Percentiles rank a stretch among this genome's conserved stretches.
These are phyloP conservation scores for Himalopsyche kuldschensis DNA, from an alignment of 2,888 invertebrate genomes.

Conservation along the genomic window DNA sequence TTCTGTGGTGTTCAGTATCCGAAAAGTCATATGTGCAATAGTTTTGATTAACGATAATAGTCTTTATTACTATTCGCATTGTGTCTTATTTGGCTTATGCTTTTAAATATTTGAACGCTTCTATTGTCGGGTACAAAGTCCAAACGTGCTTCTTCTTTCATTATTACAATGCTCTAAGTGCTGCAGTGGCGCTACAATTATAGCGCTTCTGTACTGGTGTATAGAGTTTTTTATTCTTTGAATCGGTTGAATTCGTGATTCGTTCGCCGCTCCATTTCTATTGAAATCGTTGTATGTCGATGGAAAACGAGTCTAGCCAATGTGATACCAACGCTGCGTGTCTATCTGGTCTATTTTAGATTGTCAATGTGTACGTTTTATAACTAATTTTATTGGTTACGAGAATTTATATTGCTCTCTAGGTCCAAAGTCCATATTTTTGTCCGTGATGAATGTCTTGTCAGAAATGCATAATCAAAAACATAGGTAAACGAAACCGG, in stretches of 20 bases:
- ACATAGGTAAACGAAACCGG: neutral
- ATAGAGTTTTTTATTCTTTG: neutral
- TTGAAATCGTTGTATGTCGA: neutral
- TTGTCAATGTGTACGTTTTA: neutral
- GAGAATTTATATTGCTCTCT: neutral
- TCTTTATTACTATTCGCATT: neutral
- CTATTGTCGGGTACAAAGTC: conserved; percentile 6
- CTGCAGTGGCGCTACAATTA: neutral
- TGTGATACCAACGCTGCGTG: neutral
- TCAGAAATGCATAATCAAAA: neutral
- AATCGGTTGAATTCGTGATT: neutral
- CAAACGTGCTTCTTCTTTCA: neutral
- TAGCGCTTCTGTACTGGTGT: neutral
- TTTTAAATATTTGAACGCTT: neutral
- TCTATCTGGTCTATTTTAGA: neutral
- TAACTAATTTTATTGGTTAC: neutral
- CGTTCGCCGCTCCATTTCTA: neutral
- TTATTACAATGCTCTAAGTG: neutral
- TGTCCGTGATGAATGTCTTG: neutral
- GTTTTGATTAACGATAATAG: neutral
- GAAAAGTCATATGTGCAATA: neutral
- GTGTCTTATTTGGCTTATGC: neutral
- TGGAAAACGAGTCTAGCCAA: neutral
- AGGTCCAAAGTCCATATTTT: neutral
- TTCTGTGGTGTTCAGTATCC: neutral